Conservation (phyloP, 2,113 vertebrate species). For the Colaptes auratus region DNA sequence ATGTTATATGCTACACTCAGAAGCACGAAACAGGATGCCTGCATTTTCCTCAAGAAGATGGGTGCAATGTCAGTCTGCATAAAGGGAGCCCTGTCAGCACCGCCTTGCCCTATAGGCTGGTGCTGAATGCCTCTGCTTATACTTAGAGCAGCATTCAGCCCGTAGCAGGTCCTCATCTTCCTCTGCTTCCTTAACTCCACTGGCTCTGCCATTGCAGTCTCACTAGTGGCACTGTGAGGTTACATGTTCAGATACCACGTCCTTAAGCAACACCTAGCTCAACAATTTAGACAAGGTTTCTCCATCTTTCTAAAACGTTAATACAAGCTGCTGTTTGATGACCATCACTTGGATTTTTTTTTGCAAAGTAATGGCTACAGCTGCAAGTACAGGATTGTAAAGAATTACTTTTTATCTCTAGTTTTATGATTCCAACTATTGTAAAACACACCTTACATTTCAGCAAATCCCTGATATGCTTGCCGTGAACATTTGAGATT, state of each 20-base stretch:
- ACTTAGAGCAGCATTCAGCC: neutral
- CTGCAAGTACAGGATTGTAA: neutral
- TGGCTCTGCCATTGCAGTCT: neutral
- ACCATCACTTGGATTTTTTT: neutral
- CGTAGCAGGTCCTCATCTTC: neutral
- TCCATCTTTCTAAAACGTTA: neutral
- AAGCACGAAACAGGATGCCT: neutral
- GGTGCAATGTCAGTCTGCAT: no score
- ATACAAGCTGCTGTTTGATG: neutral
- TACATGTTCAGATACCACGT: neutral
- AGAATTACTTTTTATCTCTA: neutral
- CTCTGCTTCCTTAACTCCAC: neutral
- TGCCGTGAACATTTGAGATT: neutral
- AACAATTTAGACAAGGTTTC: neutral
- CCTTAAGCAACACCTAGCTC: neutral
- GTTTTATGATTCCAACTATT: neutral
- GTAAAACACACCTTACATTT: neutral
- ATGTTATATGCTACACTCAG: neutral
- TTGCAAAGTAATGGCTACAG: neutral
- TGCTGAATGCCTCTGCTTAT: neutral
- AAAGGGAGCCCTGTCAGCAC: no score
- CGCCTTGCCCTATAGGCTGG: no score
- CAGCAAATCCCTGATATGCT: neutral
- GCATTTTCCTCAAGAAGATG: neutral
- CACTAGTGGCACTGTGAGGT: neutral